phyloP scores from a whole-genome alignment of 2,113 vertebrate species.

The Tragelaphus strepsiceros region DNA sequence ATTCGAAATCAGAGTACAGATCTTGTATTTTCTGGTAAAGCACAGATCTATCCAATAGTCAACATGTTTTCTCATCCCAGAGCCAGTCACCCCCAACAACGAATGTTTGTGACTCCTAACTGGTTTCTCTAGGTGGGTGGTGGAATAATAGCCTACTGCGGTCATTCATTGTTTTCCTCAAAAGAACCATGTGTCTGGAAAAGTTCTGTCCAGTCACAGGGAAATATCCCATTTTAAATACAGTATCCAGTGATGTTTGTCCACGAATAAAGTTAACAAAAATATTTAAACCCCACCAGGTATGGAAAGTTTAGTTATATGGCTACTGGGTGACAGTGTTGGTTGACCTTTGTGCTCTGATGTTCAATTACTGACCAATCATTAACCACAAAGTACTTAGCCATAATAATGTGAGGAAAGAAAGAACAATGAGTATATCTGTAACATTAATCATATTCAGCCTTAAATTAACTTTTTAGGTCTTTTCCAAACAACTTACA shows the following conservation, averaged over 20 bases:
- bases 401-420: neutral
- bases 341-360: neutral
- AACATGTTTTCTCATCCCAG: slow-evolving; percentile 35
- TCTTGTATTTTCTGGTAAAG: slow-evolving; percentile 38
- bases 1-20: slow-evolving; percentile 38
- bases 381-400: slow-evolving; percentile 44
- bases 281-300: neutral
- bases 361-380: slow-evolving; percentile 13
- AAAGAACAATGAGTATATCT: neutral
- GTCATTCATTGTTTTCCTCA: slow-evolving; percentile 50
- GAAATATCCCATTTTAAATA: neutral
- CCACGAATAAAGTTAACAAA: neutral
- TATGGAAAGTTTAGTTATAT: neutral
- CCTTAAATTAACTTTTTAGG: neutral
- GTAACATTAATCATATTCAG: neutral
- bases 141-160: slow-evolving; percentile 48
- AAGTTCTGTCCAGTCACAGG: neutral
- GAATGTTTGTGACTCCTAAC: slow-evolving; percentile 57
- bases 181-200: slow-evolving; percentile 11
- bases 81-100: slow-evolving; percentile 50
- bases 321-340: neutral
- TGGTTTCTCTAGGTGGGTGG: slow-evolving; percentile 74
- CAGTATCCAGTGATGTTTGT: neutral
- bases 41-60: neutral
- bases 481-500: neutral